phyloP scores from a whole-genome alignment of 2,888 invertebrate species.

The Hipparchia semele region DNA sequence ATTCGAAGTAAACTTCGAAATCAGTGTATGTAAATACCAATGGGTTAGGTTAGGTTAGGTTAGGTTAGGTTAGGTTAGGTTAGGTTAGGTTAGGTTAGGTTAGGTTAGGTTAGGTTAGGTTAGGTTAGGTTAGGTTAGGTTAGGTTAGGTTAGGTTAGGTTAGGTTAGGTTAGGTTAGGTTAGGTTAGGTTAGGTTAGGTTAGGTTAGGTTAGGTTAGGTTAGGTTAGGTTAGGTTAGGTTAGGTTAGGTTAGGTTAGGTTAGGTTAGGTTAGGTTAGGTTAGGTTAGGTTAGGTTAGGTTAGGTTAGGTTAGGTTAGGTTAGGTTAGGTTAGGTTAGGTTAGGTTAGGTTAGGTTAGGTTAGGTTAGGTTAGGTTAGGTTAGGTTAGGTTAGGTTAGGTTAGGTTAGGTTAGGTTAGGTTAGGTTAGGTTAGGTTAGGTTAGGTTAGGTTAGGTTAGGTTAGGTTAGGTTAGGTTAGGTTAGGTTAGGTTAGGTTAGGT shows the following conservation, averaged over 20 bases:
- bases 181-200: no score
- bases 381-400: no score
- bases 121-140: slow-evolving; percentile 36
- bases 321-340: slow-evolving; percentile 28
- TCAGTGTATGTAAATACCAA: no score
- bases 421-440: slow-evolving; percentile 37
- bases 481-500: no score
- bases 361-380: slow-evolving; percentile 39
- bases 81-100: slow-evolving; percentile 34
- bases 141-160: slow-evolving; percentile 31
- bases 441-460: no score
- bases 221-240: slow-evolving; percentile 32
- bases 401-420: slow-evolving; percentile 30
- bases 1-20: no score
- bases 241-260: slow-evolving; percentile 33
- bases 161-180: slow-evolving; percentile 32
- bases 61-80: slow-evolving; percentile 36
- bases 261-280: slow-evolving; percentile 26
- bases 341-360: slow-evolving; percentile 35
- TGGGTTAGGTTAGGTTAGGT: no score
- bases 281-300: no score
- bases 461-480: no score
- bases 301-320: slow-evolving; percentile 34
- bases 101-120: slow-evolving; percentile 38
- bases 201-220: slow-evolving; percentile 32